Evolutionary conservation across 1,140 invertebrate genomes (phyloP).

Genomic region (Battus philenor): DNA sequence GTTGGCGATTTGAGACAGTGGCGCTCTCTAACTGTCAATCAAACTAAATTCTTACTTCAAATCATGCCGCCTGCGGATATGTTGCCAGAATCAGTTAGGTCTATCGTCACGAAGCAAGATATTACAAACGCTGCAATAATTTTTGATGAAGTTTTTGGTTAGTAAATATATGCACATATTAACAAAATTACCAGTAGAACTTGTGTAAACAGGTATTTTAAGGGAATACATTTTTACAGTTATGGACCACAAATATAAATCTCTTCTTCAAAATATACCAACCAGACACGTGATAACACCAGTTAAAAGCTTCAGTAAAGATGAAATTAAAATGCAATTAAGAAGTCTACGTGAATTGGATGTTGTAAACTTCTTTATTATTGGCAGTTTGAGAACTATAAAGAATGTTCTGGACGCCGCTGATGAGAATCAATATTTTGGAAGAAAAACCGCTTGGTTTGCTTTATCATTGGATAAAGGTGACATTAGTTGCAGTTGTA

Average conservation of each 20-base stretch:
- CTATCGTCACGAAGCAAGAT: slow-evolving; percentile 87
- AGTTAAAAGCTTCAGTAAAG: slow-evolving; percentile 73
- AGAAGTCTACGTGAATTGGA: slow-evolving; percentile 85
- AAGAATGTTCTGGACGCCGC: slow-evolving; percentile 80
- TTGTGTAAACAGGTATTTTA: slow-evolving; percentile 2
- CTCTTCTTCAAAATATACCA: slow-evolving; percentile 89
- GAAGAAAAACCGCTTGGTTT: slow-evolving; percentile 73
- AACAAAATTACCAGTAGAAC: neutral
- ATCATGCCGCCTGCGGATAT: slow-evolving; percentile 90
- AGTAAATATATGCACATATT: slow-evolving; percentile 25
- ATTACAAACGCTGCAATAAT: slow-evolving; percentile 94
- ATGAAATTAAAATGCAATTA: slow-evolving; percentile 80
- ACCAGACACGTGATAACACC: slow-evolving; percentile 89
- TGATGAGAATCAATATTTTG: slow-evolving; percentile 72
- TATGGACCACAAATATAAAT: slow-evolving; percentile 95
- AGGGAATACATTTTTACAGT: slow-evolving; percentile 72
- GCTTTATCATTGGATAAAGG: slow-evolving; percentile 82
- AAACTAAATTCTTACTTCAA: slow-evolving; percentile 83
- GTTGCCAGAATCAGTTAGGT: slow-evolving; percentile 87
- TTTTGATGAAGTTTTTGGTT: slow-evolving; percentile 91
- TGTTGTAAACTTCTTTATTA: slow-evolving; percentile 91
- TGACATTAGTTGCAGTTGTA: slow-evolving; percentile 80
- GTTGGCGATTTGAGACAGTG: slow-evolving; percentile 87
- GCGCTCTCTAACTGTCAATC: slow-evolving; percentile 81
- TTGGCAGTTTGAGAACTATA: slow-evolving; percentile 83